Conservation (phyloP, 1,140 invertebrate genomes). For the Eumaeus atala region DNA sequence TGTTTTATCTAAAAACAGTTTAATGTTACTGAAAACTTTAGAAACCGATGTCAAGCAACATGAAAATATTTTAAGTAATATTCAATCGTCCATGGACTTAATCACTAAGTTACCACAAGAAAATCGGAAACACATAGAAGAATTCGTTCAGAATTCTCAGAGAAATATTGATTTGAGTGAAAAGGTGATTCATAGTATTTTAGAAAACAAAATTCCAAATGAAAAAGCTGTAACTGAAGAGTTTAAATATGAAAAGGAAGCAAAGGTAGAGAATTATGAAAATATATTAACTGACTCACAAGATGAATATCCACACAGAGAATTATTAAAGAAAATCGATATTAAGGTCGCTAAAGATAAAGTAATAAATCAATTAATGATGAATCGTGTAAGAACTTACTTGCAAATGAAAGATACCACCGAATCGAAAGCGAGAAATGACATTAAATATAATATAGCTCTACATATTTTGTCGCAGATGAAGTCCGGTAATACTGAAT, state of each 20-base stretch:
- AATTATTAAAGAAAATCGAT: constrained; percentile 15
- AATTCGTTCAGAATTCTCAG: constrained; percentile 40
- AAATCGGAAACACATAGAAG: constrained; percentile 32
- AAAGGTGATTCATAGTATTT: constrained; percentile 35
- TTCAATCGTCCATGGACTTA: constrained; percentile 30
- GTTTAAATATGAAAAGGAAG: too few relatives aligned
- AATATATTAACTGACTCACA: not conserved
- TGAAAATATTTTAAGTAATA: constrained; percentile 31
- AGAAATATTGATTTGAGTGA: constrained; percentile 41
- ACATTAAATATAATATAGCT: constrained; percentile 46
- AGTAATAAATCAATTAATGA: constrained; percentile 50
- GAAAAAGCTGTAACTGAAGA: not conserved
- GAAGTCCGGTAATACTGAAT: constrained; percentile 36
- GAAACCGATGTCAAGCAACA: constrained; percentile 36
- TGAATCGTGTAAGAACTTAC: constrained; percentile 47
- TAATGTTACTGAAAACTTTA: constrained; percentile 46
- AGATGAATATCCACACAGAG: too few relatives aligned
- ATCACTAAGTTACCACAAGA: constrained; percentile 28
- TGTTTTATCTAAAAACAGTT: constrained; percentile 33
- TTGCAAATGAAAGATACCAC: constrained; percentile 37
- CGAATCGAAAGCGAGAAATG: constrained; percentile 24
- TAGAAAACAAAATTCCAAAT: constrained; percentile 16
- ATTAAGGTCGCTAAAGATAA: constrained; percentile 43
- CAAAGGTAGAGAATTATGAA: not conserved
- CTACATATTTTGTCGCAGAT: constrained; percentile 41